These are phyloP conservation scores for Drosophila guanche DNA, from an alignment of 1,140 invertebrate genomes.

Conservation along the genomic window DNA sequence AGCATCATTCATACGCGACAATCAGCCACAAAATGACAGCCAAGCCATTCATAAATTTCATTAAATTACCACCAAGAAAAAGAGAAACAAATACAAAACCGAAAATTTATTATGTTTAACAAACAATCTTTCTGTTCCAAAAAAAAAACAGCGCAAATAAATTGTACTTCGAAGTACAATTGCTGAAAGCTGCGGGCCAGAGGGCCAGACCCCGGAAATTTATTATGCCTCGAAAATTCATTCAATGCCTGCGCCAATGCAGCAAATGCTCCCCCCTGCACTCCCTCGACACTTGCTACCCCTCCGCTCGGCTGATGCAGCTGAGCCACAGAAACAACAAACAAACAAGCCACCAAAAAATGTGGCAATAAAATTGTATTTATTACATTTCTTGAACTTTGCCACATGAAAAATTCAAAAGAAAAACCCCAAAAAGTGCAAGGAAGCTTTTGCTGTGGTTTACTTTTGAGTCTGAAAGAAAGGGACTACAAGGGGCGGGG, in stretches of 20 bases:
- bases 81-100: constrained; percentile 31
- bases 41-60: constrained; percentile 44
- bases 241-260: constrained; percentile 61
- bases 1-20: constrained; percentile 29
- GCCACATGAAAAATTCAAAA: constrained; percentile 55
- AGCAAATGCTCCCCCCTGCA: constrained; percentile 31
- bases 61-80: constrained; percentile 41
- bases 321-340: constrained; percentile 50
- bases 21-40: constrained; percentile 2
- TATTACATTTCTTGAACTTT: constrained; percentile 70
- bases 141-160: constrained; percentile 59
- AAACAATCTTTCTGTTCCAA: constrained; percentile 56
- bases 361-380: constrained; percentile 71
- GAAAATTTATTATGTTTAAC: constrained; percentile 69
- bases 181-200: constrained; percentile 51
- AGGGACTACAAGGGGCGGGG: too few relatives aligned
- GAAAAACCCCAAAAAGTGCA: constrained; percentile 20
- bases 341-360: constrained; percentile 40
- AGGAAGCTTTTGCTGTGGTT: background rate
- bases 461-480: too few relatives aligned
- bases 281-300: background rate
- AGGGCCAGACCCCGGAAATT: constrained; percentile 34
- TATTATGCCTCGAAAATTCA: constrained; percentile 65
- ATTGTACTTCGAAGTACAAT: constrained; percentile 49
- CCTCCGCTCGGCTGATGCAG: constrained; percentile 8